Conservation (phyloP, 1,140 invertebrate species). For the Amyelois transitella region DNA sequence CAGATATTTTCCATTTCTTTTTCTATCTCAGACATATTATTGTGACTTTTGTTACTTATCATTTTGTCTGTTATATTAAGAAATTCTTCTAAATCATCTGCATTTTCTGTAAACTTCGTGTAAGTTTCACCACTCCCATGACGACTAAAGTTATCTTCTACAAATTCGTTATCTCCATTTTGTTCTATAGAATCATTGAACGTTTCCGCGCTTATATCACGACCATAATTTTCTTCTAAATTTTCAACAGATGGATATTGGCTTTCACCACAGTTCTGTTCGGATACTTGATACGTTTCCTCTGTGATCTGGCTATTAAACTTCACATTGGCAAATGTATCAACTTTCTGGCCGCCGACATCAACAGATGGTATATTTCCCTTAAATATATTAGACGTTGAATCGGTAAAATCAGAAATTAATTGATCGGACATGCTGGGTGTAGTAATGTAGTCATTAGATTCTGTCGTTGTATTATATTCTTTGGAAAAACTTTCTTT, state of each 20-base stretch:
- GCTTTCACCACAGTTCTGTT: conserved; percentile 11
- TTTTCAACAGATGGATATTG: conserved; percentile 37
- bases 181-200: conserved; percentile 38
- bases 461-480: background rate
- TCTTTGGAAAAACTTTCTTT: conserved; percentile 14
- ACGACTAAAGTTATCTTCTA: conserved; percentile 29
- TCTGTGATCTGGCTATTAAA: background rate
- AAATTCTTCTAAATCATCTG: conserved; percentile 59
- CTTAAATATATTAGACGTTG: background rate
- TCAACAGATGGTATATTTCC: background rate
- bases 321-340: background rate
- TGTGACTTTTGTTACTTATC: conserved; percentile 29
- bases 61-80: conserved; percentile 60
- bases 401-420: background rate
- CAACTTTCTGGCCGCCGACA: background rate
- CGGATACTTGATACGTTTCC: background rate
- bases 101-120: conserved; percentile 60
- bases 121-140: conserved; percentile 64
- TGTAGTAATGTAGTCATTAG: background rate
- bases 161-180: conserved; percentile 15
- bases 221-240: conserved; percentile 43
- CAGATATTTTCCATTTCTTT: conserved; percentile 39
- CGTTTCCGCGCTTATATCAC: conserved; percentile 40
- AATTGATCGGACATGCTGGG: conserved; percentile 11
- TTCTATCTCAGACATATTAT: conserved; percentile 21